Base-by-base conservation (phyloP, 2,113 vertebrate species). In the Eulacestoma nigropectus region DNA sequence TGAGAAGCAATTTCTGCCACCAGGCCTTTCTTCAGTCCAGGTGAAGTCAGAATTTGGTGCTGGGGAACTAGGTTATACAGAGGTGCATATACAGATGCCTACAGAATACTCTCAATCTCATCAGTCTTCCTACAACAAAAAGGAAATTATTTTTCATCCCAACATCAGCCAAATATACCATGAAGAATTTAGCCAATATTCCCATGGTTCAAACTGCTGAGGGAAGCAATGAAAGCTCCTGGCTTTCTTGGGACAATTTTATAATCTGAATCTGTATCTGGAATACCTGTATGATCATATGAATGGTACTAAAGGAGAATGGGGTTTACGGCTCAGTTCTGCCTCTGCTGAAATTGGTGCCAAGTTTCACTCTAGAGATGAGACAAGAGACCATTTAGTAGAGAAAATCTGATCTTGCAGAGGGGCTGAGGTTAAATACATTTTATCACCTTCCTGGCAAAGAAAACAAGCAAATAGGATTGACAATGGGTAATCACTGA, bases 381-480 rank as follows among this genome's bases (percentile, higher is more conserved):
- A 76, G 16, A 44, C 4, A 35, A 84, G 62, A 63, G 50, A 77
- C 84, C 47, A 23, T 87, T 81, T 70, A 80, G 50, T 42, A 69
- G 59, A 65, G 55, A 63, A 85, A 77, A 86, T 22, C 33, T 88
- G 59, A 73, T 87, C 63, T 77, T 91, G 13, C 27, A 70, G 33
- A 67, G 13, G 17, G 16, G 7, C 60, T 93, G 52, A 59, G 44
- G 35, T 92, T 89, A 72, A 80, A 80, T 74, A n/a, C 3, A 11
- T 75, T 94, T 90, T 86, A 80, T 50, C 4, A 4, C 56, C 41
- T 90, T 84, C 25, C 47, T 64, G 52, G 44, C 35, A 77, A 93
- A 86, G 46, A 59, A 86, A 91, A 64, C 76, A 86, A 90, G 59
- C 25, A 91, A 94, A 80, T 67, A 91, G 47, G 64, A 75, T 95